Evolutionary conservation across 2,113 vertebrate genomes (phyloP), one percentile per base, ranked within the genome.

Genomic region (Myotis brandtii): DNA sequence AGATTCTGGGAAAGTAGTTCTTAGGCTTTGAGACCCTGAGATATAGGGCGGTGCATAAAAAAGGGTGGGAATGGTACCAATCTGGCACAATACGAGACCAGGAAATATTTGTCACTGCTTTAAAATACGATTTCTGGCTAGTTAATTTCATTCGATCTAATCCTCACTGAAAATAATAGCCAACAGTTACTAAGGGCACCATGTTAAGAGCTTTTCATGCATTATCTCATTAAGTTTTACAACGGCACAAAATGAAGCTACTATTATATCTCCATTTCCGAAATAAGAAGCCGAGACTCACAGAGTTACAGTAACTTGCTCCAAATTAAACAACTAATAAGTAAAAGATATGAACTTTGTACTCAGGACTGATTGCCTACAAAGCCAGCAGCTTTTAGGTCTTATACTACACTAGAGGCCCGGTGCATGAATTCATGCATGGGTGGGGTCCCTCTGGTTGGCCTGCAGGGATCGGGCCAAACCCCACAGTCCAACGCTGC

Each of bases 191-290:
- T 64, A 59, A 64, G 50, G 67, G 25, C 46, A 64, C n/a, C 81
- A 16, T 62, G 40, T 48, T 81, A 69, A 77, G 40, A 76, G n/a
- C 50, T 72, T 75, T 48, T 56, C 50, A 48, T n/a, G 43, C 8
- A 91, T 77, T 64, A n/a, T 76, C 46, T 93, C 81, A n/a, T 82
- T 90, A 90, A 76, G 30, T 59, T 82, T 95, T 56, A 75, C n/a
- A 83, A 48, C 32, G 3, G 0, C 50, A 54, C 6, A 40, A 89
- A 50, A 85, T 81, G 75, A 84, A 85, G 6, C 72, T 92, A 20
- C 85, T 96, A 9, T 72, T 50, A 67, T 84, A 59, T 40, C 50
- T 48, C 73, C 48, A 67, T 75, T 86, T 81, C 64, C 72, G 70
- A 72, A 37, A 54, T 9, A 48, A 86, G 59, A 52, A 62, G 32